A percentile compares a stretch with the other conserved stretches of the same genome.
These are phyloP conservation scores for Panurus biarmicus DNA, from an alignment of 2,113 vertebrate species.

Conservation along the genomic window DNA sequence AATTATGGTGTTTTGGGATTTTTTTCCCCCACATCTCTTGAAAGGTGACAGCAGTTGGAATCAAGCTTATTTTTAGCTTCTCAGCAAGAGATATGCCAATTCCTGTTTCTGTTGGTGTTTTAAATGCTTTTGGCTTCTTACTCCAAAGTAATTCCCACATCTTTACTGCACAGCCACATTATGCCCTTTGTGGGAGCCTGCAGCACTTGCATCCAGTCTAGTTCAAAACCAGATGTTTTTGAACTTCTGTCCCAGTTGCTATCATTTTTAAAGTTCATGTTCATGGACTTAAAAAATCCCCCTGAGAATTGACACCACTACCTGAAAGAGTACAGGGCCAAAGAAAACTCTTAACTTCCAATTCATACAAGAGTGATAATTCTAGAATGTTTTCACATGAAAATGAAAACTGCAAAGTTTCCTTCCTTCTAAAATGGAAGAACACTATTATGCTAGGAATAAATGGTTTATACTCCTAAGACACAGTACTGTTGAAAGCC, in stretches of 20 bases:
- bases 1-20: background rate
- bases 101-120: background rate
- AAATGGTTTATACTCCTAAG: background rate
- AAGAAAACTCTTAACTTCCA: background rate
- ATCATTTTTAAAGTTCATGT: background rate
- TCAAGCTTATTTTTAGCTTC: background rate
- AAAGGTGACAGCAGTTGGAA: background rate
- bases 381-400: background rate
- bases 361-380: background rate
- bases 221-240: background rate
- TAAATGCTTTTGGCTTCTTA: background rate
- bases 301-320: background rate
- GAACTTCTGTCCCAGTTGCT: background rate
- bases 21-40: background rate
- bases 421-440: background rate
- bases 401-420: background rate
- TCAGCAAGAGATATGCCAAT: background rate
- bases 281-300: background rate
- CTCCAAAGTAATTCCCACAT: background rate
- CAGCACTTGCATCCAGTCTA: background rate
- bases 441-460: background rate
- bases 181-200: background rate
- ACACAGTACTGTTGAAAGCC: background rate
- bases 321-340: background rate
- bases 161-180: background rate